Conservation (phyloP, 2,113 vertebrate species). For the Nerophis ophidion region DNA sequence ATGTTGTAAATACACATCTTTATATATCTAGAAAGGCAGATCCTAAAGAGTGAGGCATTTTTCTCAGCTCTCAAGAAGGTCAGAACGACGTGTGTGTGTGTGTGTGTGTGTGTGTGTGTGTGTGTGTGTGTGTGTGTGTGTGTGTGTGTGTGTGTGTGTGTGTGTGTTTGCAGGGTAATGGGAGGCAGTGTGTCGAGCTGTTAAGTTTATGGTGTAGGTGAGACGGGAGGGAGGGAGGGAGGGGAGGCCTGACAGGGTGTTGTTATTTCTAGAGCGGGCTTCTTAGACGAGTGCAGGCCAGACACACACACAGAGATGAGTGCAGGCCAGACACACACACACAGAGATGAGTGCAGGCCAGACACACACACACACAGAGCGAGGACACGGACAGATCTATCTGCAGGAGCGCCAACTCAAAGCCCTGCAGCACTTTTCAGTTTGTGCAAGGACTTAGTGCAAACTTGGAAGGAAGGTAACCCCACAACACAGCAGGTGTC, state of each 20-base stretch:
- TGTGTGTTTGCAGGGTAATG: conserved; percentile 19
- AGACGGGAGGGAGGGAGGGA: conserved; percentile 52
- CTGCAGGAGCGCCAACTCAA: conserved; percentile 6
- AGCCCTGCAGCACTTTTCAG: not conserved
- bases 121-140: not conserved
- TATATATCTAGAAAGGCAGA: too few relatives aligned
- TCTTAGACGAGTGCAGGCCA: conserved; percentile 50
- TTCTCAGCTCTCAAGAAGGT: too few relatives aligned
- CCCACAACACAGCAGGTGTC: not conserved
- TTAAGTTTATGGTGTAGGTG: conserved; percentile 59
- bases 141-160: conserved; percentile 13
- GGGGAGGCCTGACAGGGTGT: conserved; percentile 38
- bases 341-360: conserved; percentile 25
- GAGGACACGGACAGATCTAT: too few relatives aligned
- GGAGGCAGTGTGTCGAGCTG: conserved; percentile 40
- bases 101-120: too few relatives aligned
- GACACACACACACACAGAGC: conserved; percentile 24
- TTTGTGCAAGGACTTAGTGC: not conserved
- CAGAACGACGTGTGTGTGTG: too few relatives aligned
- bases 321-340: conserved; percentile 35
- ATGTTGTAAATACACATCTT: too few relatives aligned
- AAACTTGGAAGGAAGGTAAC: not conserved
- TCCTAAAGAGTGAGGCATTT: too few relatives aligned
- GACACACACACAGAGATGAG: conserved; percentile 26
- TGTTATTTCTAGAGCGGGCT: conserved; percentile 61